Conservation (phyloP, 2,888 invertebrate species). For the Toxonevra muliebris region DNA sequence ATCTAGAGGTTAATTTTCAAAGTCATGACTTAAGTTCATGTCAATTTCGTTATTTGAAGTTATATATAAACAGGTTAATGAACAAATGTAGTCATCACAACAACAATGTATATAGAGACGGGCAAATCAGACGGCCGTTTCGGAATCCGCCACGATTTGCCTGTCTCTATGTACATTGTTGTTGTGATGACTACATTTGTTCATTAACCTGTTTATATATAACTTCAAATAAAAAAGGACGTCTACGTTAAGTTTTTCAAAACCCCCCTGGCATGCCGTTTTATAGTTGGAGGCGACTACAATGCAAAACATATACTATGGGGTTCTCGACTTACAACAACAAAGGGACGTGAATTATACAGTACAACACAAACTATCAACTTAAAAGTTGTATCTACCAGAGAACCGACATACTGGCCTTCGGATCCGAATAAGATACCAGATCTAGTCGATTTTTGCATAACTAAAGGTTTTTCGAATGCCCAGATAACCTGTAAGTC, state of each 20-base stretch:
- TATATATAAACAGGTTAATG: no score
- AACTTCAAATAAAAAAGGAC: not conserved
- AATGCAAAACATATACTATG: conserved; percentile 25
- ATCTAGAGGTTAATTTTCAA: no score
- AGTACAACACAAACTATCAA: not conserved
- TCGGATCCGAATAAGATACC: conserved; percentile 16
- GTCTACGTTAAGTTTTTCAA: conserved; percentile 7
- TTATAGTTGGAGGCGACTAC: conserved; percentile 19
- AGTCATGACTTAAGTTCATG: no score
- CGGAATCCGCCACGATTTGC: no score
- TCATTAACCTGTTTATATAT: no score
- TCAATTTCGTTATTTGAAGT: no score
- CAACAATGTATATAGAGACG: no score
- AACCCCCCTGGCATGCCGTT: conserved; percentile 11
- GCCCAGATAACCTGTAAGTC: not conserved
- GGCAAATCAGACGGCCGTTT: no score
- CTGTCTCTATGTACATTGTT: no score
- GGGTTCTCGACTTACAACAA: conserved; percentile 25
- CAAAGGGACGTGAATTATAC: conserved; percentile 11
- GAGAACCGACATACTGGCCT: conserved; percentile 27
- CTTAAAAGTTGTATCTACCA: conserved; percentile 9
- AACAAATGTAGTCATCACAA: no score
- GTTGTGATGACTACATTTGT: no score
- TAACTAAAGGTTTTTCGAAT: not conserved
- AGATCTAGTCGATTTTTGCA: conserved; percentile 27